Evolutionary conservation across 2,113 vertebrate genomes (phyloP).

Genomic region (Catharus minimus): DNA sequence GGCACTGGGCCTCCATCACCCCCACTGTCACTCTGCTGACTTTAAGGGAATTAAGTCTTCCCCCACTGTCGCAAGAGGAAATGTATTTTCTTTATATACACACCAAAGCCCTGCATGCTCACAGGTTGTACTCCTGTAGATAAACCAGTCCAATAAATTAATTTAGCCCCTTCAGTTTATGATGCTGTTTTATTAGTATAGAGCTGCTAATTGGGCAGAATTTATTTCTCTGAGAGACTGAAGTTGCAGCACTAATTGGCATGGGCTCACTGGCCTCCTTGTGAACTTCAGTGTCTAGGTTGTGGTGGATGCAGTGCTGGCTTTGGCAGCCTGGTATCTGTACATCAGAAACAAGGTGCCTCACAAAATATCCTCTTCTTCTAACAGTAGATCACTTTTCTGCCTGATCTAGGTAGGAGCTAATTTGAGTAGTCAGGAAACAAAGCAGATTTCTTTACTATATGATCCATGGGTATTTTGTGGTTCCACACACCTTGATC

Average conservation of each 20-base stretch:
- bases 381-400: background rate
- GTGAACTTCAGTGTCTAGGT: accelerated
- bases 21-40: background rate
- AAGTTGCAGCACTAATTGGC: background rate
- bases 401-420: background rate
- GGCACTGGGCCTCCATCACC: background rate
- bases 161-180: background rate
- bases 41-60: constrained; percentile 15
- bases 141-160: background rate
- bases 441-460: background rate
- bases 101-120: background rate
- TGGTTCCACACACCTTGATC: background rate
- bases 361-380: background rate
- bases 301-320: background rate
- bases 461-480: background rate
- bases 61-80: background rate
- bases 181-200: background rate
- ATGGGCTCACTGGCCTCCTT: background rate
- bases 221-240: background rate
- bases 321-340: background rate
- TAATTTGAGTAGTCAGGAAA: background rate
- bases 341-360: background rate
- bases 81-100: background rate
- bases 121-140: background rate
- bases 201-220: background rate